Base-by-base conservation (phyloP, 2,113 vertebrate species). In the Poeciliopsis retropinna region DNA sequence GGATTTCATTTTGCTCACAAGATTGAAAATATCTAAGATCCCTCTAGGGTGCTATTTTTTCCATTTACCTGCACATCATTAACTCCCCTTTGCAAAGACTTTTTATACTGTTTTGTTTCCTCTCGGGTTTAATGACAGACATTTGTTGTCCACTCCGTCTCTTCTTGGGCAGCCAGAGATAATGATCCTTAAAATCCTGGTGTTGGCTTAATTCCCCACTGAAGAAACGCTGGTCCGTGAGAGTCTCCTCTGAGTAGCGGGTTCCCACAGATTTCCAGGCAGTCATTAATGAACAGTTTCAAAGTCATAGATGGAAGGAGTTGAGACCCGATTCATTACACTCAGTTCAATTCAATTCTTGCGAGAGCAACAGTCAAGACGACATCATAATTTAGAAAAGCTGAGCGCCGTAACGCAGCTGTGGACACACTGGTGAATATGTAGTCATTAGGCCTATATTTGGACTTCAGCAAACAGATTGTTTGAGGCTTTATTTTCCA, bases 171-270 rank as follows among this genome's bases (percentile, higher is more conserved):
- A 75, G 39, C 28, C 41, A 68, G 77, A 74, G 76, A 90, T 92
- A 90, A 90, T 67, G 79, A 89, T 77, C 67, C 64, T 70, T 82
- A 63, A 57, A 85, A 84, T 76, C 76, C 32, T 72, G 74, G 17
- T 51, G 28, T 61, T 47, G 47, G 57, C 69, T 74, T 70, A 32
- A 28, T 12, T 2, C 62, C 19, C 70, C 54, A 44, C 32, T 65
- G 63, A 57, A 75, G 34, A 47, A 64, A 4, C 5, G 14, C 32
- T 62, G 72, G 73, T 27, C 74, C 67, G 41, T 34, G 69, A 10
- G 57, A 70, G 60, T 82, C 60, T 62, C 78, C 47, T 73, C 67
- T 71, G 29, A 65, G 67, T 65, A 64, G 15, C 25, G 28, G 54
- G 13, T 25, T 75, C 51, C 79, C 73, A 69, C 70, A 57, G 60